Evolutionary conservation across 2,888 invertebrate genomes (phyloP), one percentile per base, ranked within the genome.

Genomic region (Trachelus stipa): DNA sequence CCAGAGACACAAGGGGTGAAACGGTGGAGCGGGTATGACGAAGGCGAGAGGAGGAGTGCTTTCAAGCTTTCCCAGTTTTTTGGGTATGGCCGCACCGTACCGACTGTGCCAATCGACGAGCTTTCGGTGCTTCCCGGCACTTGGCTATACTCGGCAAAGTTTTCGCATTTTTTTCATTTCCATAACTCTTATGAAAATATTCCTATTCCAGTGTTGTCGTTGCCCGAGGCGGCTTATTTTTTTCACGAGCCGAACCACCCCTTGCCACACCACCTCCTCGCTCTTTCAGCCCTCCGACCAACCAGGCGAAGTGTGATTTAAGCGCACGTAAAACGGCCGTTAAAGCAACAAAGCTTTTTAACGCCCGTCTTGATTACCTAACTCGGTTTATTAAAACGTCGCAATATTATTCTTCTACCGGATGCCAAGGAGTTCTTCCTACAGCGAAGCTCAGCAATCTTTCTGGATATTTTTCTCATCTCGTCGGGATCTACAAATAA

Each of bases 341-440:
- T 91, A 91, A 91, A 91, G 86, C 89, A 88, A 88, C 90, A 90
- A 90, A 90, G 87, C 89, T 90, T 88, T 89, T 90, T 90, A 87
- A 89, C 87, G 87, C 85, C 84, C 85, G 87, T 85, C 88, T 91
- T 90, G 90, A 91, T 91, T 91, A 87, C 90, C 87, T 86, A 87
- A 89, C 88, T 90, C 88, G 87, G 90, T 90, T 91, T 91, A 91
- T 91, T 91, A 91, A 90, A 91, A 90, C 87, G 87, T 87, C 85
- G 85, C 87, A 87, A 89, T 90, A 89, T 89, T 89, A 87, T 84
- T 81, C 83, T 82, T 82, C 80, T 83, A 71, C 73, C 80, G 31
- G 79, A 71, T 34, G 71, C 31, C 33, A 34, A 34, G 71, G 30
- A 34, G 71, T 9, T 71, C 34, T 9, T 71, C 30, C 15, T 9